A percentile compares a stretch with the other conserved stretches of the same genome.
These are phyloP conservation scores for Andrena haemorrhoa DNA, from an alignment of 2,888 invertebrate genomes.

Conservation along the genomic window DNA sequence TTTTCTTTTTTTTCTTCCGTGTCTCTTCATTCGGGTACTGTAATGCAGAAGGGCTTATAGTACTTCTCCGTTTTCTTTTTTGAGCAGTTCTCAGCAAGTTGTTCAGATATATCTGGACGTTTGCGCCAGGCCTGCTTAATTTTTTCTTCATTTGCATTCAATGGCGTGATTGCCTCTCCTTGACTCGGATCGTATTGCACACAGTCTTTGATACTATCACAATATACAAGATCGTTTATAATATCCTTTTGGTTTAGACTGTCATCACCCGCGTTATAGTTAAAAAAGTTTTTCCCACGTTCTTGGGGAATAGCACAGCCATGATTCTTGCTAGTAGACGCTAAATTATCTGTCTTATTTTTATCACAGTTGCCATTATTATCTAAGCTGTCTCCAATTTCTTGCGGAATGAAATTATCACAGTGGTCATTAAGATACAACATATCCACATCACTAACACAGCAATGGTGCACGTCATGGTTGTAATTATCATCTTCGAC, in stretches of 20 bases:
- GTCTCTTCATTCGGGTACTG: background rate
- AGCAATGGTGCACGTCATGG: too few species aligned
- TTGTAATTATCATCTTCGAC: too few species aligned
- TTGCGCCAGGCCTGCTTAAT: too few species aligned
- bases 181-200: slow-evolving; percentile 1
- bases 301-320: background rate
- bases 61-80: background rate
- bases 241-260: background rate
- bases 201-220: background rate
- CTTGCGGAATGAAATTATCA: background rate
- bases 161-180: background rate
- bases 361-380: background rate
- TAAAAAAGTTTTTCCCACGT: background rate
- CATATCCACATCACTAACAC: background rate
- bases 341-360: background rate
- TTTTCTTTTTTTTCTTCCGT: background rate
- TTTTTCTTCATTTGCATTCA: background rate
- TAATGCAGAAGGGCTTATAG: background rate
- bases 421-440: background rate
- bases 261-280: background rate
- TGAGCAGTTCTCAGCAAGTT: background rate
- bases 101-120: background rate
- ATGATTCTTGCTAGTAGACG: background rate
- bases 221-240: background rate
- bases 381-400: background rate